Conservation (phyloP, 2,113 vertebrate genomes). For the Erinaceus europaeus region DNA sequence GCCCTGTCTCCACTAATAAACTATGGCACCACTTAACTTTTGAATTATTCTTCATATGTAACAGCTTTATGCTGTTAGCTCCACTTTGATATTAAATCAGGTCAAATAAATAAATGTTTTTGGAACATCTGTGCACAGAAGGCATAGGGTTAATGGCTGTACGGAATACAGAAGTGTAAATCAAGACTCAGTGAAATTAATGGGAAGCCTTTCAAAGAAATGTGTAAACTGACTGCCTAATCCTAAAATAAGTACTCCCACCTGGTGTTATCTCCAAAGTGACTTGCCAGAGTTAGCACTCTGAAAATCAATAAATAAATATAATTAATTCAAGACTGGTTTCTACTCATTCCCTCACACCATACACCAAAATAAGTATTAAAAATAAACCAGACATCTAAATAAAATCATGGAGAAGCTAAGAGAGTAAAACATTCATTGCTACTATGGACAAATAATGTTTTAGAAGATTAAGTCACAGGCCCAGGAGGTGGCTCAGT, state of each 20-base stretch:
- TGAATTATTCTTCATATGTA: neutral
- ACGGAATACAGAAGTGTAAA: neutral
- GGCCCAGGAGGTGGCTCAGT: too few relatives aligned
- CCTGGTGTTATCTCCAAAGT: neutral
- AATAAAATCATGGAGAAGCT: constrained; percentile 15
- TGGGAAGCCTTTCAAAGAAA: neutral
- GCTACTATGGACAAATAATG: neutral
- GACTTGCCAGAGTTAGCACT: neutral
- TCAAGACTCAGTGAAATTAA: neutral
- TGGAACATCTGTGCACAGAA: neutral
- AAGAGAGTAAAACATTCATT: neutral
- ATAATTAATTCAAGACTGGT: neutral
- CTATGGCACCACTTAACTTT: too few relatives aligned
- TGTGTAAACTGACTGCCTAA: neutral
- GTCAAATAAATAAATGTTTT: neutral
- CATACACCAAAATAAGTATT: neutral
- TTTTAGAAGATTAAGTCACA: neutral
- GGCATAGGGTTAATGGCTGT: neutral
- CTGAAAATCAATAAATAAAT: too few relatives aligned
- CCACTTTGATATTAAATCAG: neutral
- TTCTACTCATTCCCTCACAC: neutral
- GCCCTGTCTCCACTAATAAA: too few relatives aligned
- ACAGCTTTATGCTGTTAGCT: neutral
- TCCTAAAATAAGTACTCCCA: neutral
- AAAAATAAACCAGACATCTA: neutral